A percentile compares a stretch with the other conserved stretches of the same genome.
Evolutionary conservation across 2,113 vertebrate genomes (phyloP).

Genomic region (Colossoma macropomum): DNA sequence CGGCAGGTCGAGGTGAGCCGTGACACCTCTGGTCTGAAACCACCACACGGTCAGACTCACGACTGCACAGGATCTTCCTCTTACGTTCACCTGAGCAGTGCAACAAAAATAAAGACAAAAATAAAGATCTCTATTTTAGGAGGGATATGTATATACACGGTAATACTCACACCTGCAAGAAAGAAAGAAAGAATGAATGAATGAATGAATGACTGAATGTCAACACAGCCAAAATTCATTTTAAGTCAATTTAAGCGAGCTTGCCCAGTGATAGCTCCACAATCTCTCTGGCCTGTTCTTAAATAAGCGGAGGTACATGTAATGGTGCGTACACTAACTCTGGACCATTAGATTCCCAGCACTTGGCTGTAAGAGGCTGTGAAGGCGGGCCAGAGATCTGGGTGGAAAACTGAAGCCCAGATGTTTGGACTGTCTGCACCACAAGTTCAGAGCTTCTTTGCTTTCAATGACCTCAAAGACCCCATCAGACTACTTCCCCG

Average conservation of each 20-base stretch:
- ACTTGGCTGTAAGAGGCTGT: background rate
- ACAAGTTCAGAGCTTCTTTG: conserved; percentile 12
- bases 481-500: background rate
- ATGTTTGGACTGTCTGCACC: conserved; percentile 13
- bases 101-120: background rate
- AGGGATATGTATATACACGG: background rate
- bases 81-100: conserved; percentile 84
- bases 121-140: no score
- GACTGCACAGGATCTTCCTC: conserved; percentile 87
- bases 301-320: background rate
- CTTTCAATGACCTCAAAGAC: conserved; percentile 13
- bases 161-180: no score
- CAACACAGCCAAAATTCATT: background rate
- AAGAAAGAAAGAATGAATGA: background rate
- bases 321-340: conserved; percentile 7
- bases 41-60: conserved; percentile 89
- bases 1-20: conserved; percentile 80
- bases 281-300: background rate
- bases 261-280: background rate
- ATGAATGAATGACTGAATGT: background rate
- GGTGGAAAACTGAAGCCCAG: conserved; percentile 3
- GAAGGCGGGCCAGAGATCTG: conserved; percentile 20
- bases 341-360: conserved; percentile 8
- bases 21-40: conserved; percentile 97
- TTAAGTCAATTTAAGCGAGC: background rate